A percentile compares a stretch with the other conserved stretches of the same genome.
These are phyloP conservation scores for Baronia brevicornis DNA, from an alignment of 2,888 invertebrate genomes.

Conservation along the genomic window DNA sequence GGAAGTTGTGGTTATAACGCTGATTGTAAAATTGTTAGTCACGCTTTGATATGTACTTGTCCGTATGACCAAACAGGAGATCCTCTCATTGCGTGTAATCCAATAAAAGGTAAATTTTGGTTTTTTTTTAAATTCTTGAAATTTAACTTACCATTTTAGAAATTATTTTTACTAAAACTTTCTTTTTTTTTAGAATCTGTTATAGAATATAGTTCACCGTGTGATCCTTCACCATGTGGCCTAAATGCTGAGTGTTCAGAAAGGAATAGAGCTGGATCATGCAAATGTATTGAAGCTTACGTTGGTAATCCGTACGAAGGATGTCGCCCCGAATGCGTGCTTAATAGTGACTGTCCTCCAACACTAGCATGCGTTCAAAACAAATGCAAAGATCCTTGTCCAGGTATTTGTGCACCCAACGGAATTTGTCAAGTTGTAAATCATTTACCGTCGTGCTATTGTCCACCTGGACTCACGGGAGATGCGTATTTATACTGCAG, in stretches of 20 bases:
- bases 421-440: conserved; percentile 84
- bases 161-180: conserved; percentile 5
- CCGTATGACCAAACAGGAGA: conserved; percentile 79
- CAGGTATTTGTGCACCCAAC: conserved; percentile 82
- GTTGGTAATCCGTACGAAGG: conserved; percentile 72
- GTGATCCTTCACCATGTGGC: conserved; percentile 82
- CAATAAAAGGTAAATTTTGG: conserved; percentile 45
- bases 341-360: conserved; percentile 85
- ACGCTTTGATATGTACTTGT: conserved; percentile 81
- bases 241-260: conserved; percentile 77
- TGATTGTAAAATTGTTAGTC: conserved; percentile 83
- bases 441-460: conserved; percentile 84
- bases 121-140: conserved; percentile 2
- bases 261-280: conserved; percentile 80
- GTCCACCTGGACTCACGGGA: conserved; percentile 80
- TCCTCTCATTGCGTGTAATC: conserved; percentile 72
- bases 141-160: background rate
- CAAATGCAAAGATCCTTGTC: conserved; percentile 87
- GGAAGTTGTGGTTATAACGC: conserved; percentile 82
- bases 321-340: conserved; percentile 87
- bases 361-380: conserved; percentile 83
- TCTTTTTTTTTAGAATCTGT: conserved; percentile 40
- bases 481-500: conserved; percentile 81
- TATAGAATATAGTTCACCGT: conserved; percentile 73
- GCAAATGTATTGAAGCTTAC: conserved; percentile 79